These are phyloP conservation scores for Apis cerana DNA, from an alignment of 1,140 invertebrate genomes.

Conservation along the genomic window DNA sequence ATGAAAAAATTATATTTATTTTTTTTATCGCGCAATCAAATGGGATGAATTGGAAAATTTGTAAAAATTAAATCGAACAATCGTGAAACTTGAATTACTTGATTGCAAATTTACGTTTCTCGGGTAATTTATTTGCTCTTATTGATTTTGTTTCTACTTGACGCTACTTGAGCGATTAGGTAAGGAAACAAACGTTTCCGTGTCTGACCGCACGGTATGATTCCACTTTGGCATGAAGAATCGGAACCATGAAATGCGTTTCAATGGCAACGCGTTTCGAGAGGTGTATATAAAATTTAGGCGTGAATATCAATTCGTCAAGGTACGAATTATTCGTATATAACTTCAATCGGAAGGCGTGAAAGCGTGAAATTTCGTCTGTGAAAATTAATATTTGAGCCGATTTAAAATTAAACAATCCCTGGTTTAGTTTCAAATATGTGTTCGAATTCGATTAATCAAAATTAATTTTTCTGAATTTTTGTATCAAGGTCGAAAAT, in stretches of 20 bases:
- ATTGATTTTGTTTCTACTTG: background rate
- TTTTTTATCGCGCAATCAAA: too few species aligned
- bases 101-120: too few species aligned
- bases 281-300: background rate
- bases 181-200: background rate
- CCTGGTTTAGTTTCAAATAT: constrained; percentile 2
- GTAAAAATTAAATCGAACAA: too few species aligned
- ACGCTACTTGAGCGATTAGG: background rate
- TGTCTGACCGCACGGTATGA: background rate
- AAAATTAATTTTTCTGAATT: background rate
- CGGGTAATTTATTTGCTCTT: background rate
- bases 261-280: background rate
- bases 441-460: background rate
- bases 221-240: background rate
- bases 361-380: background rate
- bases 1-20: too few species aligned
- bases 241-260: background rate
- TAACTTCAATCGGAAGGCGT: background rate
- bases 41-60: too few species aligned
- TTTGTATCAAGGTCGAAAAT: too few species aligned
- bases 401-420: background rate
- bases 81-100: too few species aligned
- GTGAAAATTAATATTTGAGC: background rate
- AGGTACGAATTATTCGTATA: background rate
- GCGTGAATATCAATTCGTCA: background rate